A percentile compares a stretch with the other conserved stretches of the same genome.
Conservation (phyloP, 2,113 vertebrate species). For the Lamprotornis superbus region DNA sequence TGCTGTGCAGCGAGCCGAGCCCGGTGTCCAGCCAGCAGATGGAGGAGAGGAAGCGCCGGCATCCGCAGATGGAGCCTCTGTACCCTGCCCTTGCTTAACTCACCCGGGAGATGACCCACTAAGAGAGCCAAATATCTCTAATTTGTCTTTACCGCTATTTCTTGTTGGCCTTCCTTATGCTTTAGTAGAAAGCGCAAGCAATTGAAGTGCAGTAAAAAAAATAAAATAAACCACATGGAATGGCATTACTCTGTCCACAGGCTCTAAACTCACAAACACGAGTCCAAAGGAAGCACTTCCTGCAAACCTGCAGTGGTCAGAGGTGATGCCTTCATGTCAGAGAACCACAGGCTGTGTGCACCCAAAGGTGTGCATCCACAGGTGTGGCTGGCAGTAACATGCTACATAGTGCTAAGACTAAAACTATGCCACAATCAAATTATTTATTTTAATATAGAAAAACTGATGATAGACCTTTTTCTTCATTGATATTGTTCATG, state of each 20-base stretch:
- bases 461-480: neutral
- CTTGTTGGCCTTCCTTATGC: slow-evolving; percentile 22
- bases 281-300: neutral
- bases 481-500: slow-evolving; percentile 8
- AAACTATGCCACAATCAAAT: neutral
- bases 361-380: neutral
- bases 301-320: neutral
- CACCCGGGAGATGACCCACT: slow-evolving; percentile 62
- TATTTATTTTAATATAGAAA: slow-evolving; percentile 17
- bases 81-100: slow-evolving; percentile 56
- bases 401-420: neutral
- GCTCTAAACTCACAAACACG: neutral
- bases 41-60: slow-evolving; percentile 41
- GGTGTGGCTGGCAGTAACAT: neutral
- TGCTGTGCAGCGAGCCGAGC: slow-evolving; percentile 48
- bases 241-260: neutral
- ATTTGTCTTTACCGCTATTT: slow-evolving; percentile 51
- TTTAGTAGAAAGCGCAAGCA: neutral
- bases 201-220: neutral
- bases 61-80: slow-evolving; percentile 66
- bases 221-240: neutral
- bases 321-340: neutral
- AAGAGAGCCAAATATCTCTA: slow-evolving; percentile 60
- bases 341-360: neutral
- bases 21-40: slow-evolving; percentile 69